phyloP scores from a whole-genome alignment of 2,797 vertebrate species.

The Hafferia zeledoni region DNA sequence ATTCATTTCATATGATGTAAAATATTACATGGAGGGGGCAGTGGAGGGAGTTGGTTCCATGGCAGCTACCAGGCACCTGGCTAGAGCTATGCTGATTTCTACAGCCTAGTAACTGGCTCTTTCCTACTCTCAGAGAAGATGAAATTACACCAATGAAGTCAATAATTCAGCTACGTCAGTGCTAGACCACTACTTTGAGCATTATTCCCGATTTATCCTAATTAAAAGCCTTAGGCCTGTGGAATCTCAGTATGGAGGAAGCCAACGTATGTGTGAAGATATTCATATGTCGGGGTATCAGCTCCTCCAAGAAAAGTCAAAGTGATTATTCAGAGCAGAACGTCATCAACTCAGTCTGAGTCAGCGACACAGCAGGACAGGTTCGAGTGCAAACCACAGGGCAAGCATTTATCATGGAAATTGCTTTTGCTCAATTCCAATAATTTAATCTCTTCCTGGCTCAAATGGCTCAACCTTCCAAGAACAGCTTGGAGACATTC shows the following conservation, averaged over 20 bases:
- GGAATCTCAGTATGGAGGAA: not conserved
- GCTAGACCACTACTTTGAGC: not conserved
- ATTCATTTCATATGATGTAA: not conserved
- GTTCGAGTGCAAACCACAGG: not conserved
- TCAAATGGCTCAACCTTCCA: slow-evolving; percentile 36
- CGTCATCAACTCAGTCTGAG: not conserved
- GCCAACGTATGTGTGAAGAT: not conserved
- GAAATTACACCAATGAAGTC: not conserved
- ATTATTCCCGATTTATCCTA: not conserved
- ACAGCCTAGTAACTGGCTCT: not conserved
- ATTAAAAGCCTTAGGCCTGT: not conserved
- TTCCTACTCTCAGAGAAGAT: not conserved
- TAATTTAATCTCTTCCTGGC: slow-evolving; percentile 29
- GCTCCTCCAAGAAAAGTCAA: not conserved
- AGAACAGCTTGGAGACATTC: not conserved
- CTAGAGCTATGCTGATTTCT: not conserved
- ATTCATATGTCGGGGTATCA: not conserved
- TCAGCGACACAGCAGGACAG: not conserved
- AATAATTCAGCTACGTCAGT: not conserved
- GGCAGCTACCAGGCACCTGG: not conserved
- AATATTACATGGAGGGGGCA: not conserved
- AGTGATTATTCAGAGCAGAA: not conserved
- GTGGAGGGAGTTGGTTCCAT: not conserved
- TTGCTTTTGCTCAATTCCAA: not conserved
- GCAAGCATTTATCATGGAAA: not conserved